A percentile compares a stretch with the other conserved stretches of the same genome.
Evolutionary conservation across 2,113 vertebrate species (phyloP).

Genomic region (Paramisgurnus dabryanus): DNA sequence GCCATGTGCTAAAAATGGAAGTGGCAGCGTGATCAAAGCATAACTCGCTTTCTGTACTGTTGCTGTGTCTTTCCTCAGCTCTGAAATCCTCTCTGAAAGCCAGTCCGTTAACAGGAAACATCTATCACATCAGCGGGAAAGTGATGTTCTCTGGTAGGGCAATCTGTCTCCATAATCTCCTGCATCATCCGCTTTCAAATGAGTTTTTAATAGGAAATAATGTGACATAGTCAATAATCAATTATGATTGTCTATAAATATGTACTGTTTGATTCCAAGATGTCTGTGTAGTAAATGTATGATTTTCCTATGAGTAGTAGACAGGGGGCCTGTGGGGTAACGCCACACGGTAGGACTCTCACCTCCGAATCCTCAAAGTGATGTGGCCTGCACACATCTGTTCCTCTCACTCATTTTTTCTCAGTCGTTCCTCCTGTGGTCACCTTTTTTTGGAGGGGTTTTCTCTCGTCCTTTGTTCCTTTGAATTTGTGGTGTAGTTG

Average conservation of each 20-base stretch:
- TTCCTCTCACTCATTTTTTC: constrained; percentile 44
- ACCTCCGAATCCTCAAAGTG: constrained; percentile 55
- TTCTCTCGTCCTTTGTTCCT: constrained; percentile 51
- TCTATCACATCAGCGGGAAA: constrained; percentile 91
- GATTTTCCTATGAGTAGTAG: constrained; percentile 58
- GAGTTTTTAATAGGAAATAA: neutral
- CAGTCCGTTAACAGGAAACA: constrained; percentile 87
- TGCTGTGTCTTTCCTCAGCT: constrained; percentile 69
- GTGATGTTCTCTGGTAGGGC: constrained; percentile 89
- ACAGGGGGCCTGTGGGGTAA: constrained; percentile 49
- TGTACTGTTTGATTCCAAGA: constrained; percentile 32
- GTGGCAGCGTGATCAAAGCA: constrained; percentile 21
- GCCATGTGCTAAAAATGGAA: constrained; percentile 29
- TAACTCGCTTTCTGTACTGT: constrained; percentile 3
- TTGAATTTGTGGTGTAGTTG: constrained; percentile 57
- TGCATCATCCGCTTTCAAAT: neutral
- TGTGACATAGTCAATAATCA: constrained; percentile 9
- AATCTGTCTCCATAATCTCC: neutral
- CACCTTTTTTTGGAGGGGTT: constrained; percentile 19
- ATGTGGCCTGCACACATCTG: constrained; percentile 62
- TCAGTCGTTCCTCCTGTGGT: constrained; percentile 29
- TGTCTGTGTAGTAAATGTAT: constrained; percentile 58
- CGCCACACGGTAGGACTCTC: constrained; percentile 68
- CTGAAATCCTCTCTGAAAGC: constrained; percentile 83
- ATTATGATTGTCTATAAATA: constrained; percentile 7